These are phyloP conservation scores for Trematocara variabile DNA, from an alignment of 2,113 vertebrate species.

Conservation along the genomic window DNA sequence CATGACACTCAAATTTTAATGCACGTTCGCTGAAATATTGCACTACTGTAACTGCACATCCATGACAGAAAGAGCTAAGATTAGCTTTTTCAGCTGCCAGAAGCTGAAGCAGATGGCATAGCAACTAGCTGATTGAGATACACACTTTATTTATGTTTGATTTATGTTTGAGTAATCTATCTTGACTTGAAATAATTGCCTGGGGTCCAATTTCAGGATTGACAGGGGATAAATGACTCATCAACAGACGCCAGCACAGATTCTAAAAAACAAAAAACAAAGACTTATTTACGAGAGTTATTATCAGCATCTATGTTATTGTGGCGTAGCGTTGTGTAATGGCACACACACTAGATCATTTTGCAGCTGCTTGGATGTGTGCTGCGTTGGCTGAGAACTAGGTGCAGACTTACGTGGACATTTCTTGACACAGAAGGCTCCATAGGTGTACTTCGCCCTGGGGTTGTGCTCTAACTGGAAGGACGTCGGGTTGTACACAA, in stretches of 20 bases:
- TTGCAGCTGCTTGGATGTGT: background rate
- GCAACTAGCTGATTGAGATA: constrained; percentile 21
- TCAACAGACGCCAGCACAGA: background rate
- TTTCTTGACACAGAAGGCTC: constrained; percentile 96
- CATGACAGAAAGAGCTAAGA: background rate
- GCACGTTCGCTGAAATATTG: background rate
- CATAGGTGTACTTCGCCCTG: constrained; percentile 94
- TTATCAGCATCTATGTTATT: background rate
- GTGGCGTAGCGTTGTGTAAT: background rate
- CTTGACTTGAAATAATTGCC: constrained; percentile 7
- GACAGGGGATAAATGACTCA: constrained; percentile 12
- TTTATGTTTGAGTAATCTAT: constrained; percentile 31
- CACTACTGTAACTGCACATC: background rate
- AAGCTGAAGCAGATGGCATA: constrained; percentile 39
- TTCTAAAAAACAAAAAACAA: background rate
- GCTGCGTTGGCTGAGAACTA: background rate
- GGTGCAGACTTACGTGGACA: constrained; percentile 83
- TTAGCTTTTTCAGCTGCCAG: constrained; percentile 23
- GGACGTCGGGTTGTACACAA: constrained; percentile 94
- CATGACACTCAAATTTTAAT: constrained; percentile 1
- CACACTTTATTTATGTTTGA: constrained; percentile 20
- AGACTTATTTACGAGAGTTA: background rate
- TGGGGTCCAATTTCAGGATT: constrained; percentile 7
- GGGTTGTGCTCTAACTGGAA: constrained; percentile 95
- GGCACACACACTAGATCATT: background rate